Evolutionary conservation across 2,797 vertebrate species (phyloP).

Genomic region (Diplodus puntazzo): DNA sequence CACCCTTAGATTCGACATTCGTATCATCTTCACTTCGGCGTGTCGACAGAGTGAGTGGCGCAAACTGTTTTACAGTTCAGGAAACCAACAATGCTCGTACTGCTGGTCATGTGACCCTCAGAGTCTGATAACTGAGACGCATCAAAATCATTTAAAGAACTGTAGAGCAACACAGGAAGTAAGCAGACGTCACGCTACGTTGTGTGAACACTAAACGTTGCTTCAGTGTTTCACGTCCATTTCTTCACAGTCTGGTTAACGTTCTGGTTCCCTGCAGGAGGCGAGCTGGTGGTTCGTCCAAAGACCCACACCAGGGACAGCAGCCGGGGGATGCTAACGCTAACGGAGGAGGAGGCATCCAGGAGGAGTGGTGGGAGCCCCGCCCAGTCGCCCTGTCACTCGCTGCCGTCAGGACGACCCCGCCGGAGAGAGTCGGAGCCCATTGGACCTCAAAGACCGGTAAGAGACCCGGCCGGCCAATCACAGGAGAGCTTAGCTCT

Average conservation of each 20-base stretch:
- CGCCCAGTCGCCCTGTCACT: slow-evolving; percentile 92
- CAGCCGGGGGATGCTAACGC: slow-evolving; percentile 89
- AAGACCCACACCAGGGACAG: slow-evolving; percentile 87
- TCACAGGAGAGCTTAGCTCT: slow-evolving; percentile 53
- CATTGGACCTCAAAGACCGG: slow-evolving; percentile 95
- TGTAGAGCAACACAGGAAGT: too few relatives aligned
- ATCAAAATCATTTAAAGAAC: too few relatives aligned
- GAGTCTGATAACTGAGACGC: too few relatives aligned
- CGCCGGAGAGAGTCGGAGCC: slow-evolving; percentile 94
- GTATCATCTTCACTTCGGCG: too few relatives aligned
- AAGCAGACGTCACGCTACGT: too few relatives aligned
- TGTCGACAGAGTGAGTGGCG: too few relatives aligned
- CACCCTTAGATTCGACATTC: too few relatives aligned
- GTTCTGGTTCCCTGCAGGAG: slow-evolving; percentile 54
- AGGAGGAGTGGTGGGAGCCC: slow-evolving; percentile 85
- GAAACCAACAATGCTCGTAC: too few relatives aligned
- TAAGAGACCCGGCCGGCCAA: slow-evolving; percentile 85
- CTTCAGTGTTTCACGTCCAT: too few relatives aligned
- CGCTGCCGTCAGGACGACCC: slow-evolving; percentile 89
- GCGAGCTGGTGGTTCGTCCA: slow-evolving; percentile 86
- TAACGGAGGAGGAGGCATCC: slow-evolving; percentile 90
- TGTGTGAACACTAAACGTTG: too few relatives aligned
- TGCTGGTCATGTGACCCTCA: too few relatives aligned
- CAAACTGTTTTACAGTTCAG: too few relatives aligned
- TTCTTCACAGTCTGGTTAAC: background rate